A percentile compares a stretch with the other conserved stretches of the same genome.
Conservation (phyloP, 2,797 vertebrate species). For the Tinamus major region DNA sequence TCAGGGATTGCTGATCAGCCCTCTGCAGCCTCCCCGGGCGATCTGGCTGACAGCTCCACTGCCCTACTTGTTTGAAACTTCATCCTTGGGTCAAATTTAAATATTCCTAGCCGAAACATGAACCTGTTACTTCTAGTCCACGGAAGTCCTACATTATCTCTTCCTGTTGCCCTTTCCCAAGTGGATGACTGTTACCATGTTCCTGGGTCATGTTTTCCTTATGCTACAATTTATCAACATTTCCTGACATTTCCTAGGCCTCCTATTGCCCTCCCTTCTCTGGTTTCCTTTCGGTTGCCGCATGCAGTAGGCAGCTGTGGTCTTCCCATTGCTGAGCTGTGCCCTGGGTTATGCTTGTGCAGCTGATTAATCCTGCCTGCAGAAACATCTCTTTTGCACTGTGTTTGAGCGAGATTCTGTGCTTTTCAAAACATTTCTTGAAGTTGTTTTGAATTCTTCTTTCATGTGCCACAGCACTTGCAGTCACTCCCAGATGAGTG, state of each 20-base stretch:
- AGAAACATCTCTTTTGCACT: background rate
- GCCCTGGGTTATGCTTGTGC: background rate
- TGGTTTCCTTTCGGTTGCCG: too few species aligned
- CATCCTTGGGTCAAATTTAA: background rate
- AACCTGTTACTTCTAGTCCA: background rate
- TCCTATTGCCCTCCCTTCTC: background rate
- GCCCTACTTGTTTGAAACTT: background rate
- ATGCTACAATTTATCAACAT: background rate
- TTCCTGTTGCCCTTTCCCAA: background rate
- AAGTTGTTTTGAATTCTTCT: background rate
- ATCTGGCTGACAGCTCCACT: background rate
- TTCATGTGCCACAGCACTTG: background rate
- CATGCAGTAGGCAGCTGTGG: background rate
- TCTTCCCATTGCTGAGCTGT: too few species aligned
- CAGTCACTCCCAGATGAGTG: background rate
- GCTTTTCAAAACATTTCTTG: background rate
- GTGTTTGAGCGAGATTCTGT: background rate
- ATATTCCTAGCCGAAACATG: background rate
- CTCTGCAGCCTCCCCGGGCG: background rate
- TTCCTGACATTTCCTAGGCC: background rate
- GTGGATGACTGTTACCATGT: accelerated
- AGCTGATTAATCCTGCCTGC: background rate
- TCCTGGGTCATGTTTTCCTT: background rate
- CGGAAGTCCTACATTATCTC: background rate
- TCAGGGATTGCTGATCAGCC: too few species aligned